Conservation (phyloP, 2,888 invertebrate genomes). For the Clepsis dumicolana region DNA sequence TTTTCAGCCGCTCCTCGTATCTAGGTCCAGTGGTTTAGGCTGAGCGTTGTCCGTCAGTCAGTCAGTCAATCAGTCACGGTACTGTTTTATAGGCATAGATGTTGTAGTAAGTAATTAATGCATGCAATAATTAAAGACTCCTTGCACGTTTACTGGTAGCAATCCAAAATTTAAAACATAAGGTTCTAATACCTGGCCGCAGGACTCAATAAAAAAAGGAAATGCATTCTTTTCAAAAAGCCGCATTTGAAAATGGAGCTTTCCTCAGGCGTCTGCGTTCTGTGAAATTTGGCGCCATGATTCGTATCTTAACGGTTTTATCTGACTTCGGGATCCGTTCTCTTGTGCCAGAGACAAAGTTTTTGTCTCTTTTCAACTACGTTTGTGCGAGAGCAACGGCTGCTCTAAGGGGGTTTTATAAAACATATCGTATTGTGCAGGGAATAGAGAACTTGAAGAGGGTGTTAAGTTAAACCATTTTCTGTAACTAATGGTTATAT, state of each 20-base stretch:
- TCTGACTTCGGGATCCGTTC: slow-evolving; percentile 73
- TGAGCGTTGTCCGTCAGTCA: too few relatives aligned
- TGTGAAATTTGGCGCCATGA: slow-evolving; percentile 83
- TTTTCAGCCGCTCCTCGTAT: too few relatives aligned
- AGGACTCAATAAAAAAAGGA: slow-evolving; percentile 7
- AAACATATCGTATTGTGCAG: not conserved
- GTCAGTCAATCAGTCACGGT: too few relatives aligned
- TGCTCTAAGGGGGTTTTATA: not conserved
- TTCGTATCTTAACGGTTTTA: slow-evolving; percentile 69
- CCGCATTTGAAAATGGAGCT: slow-evolving; percentile 55
- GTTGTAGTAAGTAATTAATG: too few relatives aligned
- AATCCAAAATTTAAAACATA: not conserved
- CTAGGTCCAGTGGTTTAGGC: too few relatives aligned
- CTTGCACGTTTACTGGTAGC: not conserved
- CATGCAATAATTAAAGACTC: too few relatives aligned
- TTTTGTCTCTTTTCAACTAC: not conserved
- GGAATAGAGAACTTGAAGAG: not conserved
- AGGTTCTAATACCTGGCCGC: not conserved
- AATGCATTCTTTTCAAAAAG: slow-evolving; percentile 38
- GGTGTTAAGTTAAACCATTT: not conserved
- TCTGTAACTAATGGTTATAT: not conserved
- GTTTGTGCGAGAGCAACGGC: not conserved
- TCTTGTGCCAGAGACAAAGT: slow-evolving; percentile 5
- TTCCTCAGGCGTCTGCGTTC: slow-evolving; percentile 61
- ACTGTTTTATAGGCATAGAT: too few relatives aligned